phyloP scores from a whole-genome alignment of 2,797 vertebrate genomes.

The Leptoclinus maculatus region DNA sequence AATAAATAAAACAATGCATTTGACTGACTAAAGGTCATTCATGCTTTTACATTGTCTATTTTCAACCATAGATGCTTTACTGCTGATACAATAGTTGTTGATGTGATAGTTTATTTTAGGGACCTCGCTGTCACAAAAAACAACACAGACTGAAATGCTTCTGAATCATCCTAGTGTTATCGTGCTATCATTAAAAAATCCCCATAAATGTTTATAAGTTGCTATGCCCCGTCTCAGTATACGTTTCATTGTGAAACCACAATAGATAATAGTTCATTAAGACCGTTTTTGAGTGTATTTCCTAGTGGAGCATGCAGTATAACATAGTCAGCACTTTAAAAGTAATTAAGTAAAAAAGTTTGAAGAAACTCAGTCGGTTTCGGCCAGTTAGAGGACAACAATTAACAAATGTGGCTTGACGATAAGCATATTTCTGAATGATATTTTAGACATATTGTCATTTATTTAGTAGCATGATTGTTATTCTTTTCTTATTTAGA shows the following conservation, averaged over 20 bases:
- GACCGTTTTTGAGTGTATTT: neutral
- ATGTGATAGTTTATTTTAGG: slow-evolving; percentile 5
- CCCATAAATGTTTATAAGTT: neutral
- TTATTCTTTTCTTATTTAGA: slow-evolving; percentile 1
- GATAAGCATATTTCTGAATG: slow-evolving; percentile 13
- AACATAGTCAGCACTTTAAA: slow-evolving; percentile 12
- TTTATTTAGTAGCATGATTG: neutral
- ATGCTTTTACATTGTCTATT: slow-evolving; percentile 2
- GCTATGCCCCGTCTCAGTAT: neutral
- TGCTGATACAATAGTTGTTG: slow-evolving; percentile 1
- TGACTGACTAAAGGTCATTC: slow-evolving; percentile 21
- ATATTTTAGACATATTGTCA: neutral
- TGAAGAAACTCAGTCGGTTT: neutral
- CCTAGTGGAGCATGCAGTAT: too few relatives aligned
- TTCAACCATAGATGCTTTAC: neutral
- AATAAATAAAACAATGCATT: slow-evolving; percentile 11
- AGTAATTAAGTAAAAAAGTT: neutral
- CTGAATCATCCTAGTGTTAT: neutral
- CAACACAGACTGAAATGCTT: neutral
- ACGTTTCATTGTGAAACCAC: neutral
- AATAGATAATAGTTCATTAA: neutral
- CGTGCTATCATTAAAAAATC: slow-evolving; percentile 5
- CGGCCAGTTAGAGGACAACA: slow-evolving; percentile 1
- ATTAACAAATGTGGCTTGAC: slow-evolving; percentile 2
- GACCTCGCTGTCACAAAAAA: neutral